These are phyloP conservation scores for Sebastes wilsoni DNA, from an alignment of 2,797 vertebrate genomes.

Conservation along the genomic window DNA sequence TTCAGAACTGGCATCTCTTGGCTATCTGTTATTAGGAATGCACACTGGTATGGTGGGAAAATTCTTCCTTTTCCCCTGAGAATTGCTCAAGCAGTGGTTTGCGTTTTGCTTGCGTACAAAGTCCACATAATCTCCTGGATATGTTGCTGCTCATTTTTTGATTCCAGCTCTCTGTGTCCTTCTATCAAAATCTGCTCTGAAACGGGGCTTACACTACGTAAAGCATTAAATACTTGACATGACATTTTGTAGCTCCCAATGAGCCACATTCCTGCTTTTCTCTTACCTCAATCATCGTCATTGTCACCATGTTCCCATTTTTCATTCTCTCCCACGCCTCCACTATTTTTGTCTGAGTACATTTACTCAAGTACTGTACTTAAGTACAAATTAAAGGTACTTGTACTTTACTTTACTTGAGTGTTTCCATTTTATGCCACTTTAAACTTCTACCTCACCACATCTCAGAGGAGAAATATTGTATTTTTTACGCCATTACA, in stretches of 20 bases:
- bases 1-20: conserved; percentile 42
- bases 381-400: not conserved
- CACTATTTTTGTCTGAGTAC: not conserved
- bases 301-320: not conserved
- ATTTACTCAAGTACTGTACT: not conserved
- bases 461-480: not conserved
- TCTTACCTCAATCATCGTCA: not conserved
- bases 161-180: not conserved
- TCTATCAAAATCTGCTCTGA: not conserved
- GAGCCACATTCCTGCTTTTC: not conserved
- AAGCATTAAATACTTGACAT: not conserved
- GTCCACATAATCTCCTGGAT: conserved; percentile 32
- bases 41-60: conserved; percentile 71
- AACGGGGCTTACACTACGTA: not conserved
- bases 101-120: conserved; percentile 39
- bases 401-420: not conserved
- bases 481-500: not conserved
- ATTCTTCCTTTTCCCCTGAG: conserved; percentile 58
- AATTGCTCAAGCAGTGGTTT: conserved; percentile 21
- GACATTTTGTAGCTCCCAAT: not conserved
- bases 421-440: no score
- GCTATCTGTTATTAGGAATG: conserved; percentile 36
- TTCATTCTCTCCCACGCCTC: not conserved
- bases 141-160: not conserved
- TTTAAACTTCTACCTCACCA: no score